Conservation (phyloP, 2,113 vertebrate genomes). For the Micromys minutus region DNA sequence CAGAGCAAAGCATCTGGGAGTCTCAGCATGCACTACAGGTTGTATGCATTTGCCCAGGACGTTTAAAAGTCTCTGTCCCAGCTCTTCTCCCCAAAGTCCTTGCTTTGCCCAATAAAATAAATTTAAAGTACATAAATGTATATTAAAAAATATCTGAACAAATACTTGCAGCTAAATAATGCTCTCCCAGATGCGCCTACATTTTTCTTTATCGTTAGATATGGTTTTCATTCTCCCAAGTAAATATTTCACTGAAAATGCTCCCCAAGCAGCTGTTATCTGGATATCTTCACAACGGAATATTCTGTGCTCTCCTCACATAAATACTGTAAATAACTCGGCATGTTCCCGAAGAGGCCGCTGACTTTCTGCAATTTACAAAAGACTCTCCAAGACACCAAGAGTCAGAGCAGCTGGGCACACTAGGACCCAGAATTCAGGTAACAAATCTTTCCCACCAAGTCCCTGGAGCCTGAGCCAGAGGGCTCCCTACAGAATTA, state of each 20-base stretch:
- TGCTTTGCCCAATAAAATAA: slow-evolving; percentile 74
- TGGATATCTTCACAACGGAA: slow-evolving; percentile 72
- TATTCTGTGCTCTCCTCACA: slow-evolving; percentile 67
- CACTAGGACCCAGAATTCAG: background rate
- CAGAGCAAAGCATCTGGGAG: slow-evolving; percentile 65
- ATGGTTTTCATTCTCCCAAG: slow-evolving; percentile 67
- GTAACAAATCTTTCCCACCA: background rate
- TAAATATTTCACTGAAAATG: slow-evolving; percentile 79
- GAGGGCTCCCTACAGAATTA: background rate
- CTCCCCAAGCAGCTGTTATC: slow-evolving; percentile 77
- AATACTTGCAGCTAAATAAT: slow-evolving; percentile 74
- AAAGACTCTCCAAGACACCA: background rate
- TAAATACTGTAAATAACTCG: slow-evolving; percentile 70
- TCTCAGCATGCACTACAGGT: background rate
- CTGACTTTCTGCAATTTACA: slow-evolving; percentile 31
- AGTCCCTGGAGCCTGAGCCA: background rate
- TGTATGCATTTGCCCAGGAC: slow-evolving; percentile 62
- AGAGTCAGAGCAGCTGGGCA: background rate
- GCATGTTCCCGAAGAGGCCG: slow-evolving; percentile 57
- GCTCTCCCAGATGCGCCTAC: slow-evolving; percentile 64
- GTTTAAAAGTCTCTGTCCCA: slow-evolving; percentile 59
- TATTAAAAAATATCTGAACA: slow-evolving; percentile 77
- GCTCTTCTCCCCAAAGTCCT: slow-evolving; percentile 75
- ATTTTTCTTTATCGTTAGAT: slow-evolving; percentile 72
- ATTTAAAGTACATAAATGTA: slow-evolving; percentile 79